Evolutionary conservation across 2,888 invertebrate species (phyloP), one percentile per base, ranked within the genome.

Genomic region (Thereva unica): DNA sequence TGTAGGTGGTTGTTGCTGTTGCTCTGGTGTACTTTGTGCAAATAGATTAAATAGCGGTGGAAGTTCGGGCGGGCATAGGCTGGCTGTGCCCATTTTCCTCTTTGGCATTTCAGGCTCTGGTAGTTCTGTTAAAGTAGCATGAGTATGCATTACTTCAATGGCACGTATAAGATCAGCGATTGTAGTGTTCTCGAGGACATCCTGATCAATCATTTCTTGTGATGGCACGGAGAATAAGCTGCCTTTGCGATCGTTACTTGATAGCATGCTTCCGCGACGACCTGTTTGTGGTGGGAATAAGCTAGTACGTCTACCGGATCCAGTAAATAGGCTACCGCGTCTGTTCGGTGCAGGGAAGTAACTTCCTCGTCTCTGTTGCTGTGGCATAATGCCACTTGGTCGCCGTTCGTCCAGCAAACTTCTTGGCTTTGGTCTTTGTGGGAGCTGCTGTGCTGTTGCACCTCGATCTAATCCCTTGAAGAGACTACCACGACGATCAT

Each of bases 81-180:
- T 80, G 12, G 84, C 85, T 0, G 82, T 84, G 10, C 86, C 86
- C 69, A 84, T 71, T 76, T 86, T 86, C 9, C 85, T 80, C 37
- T 73, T 73, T 5, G 64, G 54, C 9, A 10, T 12, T 23, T 67
- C 54, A 35, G 44, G 5, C 38, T 52, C 42, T 7, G 47, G 10
- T 23, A 10, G 47, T 37, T 67, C 63, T 40, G 37, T 40, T 40
- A 53, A 12, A 8, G 52, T 49, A 1, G 64, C 38, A 38, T 52
- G 56, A 0, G 84, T 80, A 71, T 86, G 86, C 38, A 92, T 82
- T n/a, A 87, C 85, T 54, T 91, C 89, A 55, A 93, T 80, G 0
- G 91, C 92, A 66, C 92, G 83, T 37, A 93, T 84, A 64, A 93
- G 85, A 79, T 93, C 92, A 1, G 92, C 93, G 9, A 93, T 84